Percentiles rank a stretch among this genome's conserved stretches.
phyloP scores from a whole-genome alignment of 2,888 invertebrate species.

The Crossocerus cetratus region DNA sequence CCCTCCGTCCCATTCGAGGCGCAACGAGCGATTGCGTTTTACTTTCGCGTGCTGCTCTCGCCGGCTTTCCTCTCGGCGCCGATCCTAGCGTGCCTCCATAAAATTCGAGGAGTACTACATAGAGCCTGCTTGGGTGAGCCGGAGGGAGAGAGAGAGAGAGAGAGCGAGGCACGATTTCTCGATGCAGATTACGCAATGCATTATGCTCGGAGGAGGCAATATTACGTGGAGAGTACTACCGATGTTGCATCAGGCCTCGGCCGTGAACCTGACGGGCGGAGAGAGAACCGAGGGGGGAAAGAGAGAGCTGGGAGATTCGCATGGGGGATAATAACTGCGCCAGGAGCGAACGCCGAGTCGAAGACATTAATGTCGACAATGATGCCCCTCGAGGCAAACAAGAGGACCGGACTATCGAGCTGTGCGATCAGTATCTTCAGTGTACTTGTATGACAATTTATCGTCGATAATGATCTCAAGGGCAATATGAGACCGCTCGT shows the following conservation, averaged over 20 bases:
- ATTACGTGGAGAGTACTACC: not conserved
- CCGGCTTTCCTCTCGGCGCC: too few species aligned
- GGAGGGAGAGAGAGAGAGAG: not conserved
- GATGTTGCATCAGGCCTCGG: conserved; percentile 11
- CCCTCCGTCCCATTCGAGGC: not conserved
- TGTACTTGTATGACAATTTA: not conserved
- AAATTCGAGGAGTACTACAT: not conserved
- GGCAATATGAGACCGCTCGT: not conserved
- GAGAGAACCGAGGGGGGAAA: conserved; percentile 1
- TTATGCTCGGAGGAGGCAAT: conserved; percentile 3
- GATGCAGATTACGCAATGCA: conserved; percentile 11
- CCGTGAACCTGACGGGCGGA: conserved; percentile 8
- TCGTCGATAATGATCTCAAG: not conserved
- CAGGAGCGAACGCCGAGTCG: conserved; percentile 9
- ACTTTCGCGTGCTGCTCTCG: not conserved
- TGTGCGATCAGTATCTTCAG: conserved; percentile 4
- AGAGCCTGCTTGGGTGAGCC: too few species aligned
- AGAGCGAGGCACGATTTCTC: conserved; percentile 8
- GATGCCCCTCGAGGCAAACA: conserved; percentile 29
- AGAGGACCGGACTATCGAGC: conserved; percentile 13
- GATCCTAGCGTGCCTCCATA: not conserved
- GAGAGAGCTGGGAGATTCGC: not conserved
- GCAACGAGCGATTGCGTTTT: not conserved
- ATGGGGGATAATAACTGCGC: conserved; percentile 15
- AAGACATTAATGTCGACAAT: conserved; percentile 22